These are phyloP conservation scores for Biston stratarius DNA, from an alignment of 2,888 invertebrate genomes.

Conservation along the genomic window DNA sequence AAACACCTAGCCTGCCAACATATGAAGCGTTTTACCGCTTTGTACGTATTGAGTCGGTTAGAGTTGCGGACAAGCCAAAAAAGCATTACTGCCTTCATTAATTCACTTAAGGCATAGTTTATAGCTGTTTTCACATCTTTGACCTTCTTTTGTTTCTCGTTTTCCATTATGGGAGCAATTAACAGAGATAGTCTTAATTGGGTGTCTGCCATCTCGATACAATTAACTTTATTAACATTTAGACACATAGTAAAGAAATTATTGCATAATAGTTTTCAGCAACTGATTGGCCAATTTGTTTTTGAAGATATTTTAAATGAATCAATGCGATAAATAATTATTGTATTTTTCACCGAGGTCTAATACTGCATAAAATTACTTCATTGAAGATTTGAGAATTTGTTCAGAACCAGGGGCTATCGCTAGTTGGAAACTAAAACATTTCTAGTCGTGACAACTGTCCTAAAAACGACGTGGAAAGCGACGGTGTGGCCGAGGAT, in stretches of 20 bases:
- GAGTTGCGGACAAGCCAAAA: constrained; percentile 22
- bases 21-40: background rate
- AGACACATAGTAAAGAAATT: constrained; percentile 11
- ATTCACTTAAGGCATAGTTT: constrained; percentile 30
- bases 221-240: constrained; percentile 18
- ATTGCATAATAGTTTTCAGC: background rate
- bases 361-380: too few species aligned
- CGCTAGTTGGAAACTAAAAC: too few species aligned
- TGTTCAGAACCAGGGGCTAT: too few species aligned
- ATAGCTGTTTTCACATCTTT: constrained; percentile 32
- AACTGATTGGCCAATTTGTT: background rate
- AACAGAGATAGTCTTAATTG: constrained; percentile 27
- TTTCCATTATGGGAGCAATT: constrained; percentile 28
- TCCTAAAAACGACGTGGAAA: too few species aligned
- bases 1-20: too few species aligned
- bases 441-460: too few species aligned
- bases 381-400: too few species aligned
- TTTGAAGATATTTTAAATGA: too few species aligned
- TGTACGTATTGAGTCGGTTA: constrained; percentile 3
- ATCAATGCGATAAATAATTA: background rate
- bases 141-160: constrained; percentile 29
- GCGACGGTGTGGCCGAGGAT: too few species aligned
- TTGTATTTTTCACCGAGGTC: too few species aligned
- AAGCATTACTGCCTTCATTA: constrained; percentile 32
- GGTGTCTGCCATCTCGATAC: constrained; percentile 15